Evolutionary conservation across 2,113 vertebrate species (phyloP).

Genomic region (Mormoops blainvillei): DNA sequence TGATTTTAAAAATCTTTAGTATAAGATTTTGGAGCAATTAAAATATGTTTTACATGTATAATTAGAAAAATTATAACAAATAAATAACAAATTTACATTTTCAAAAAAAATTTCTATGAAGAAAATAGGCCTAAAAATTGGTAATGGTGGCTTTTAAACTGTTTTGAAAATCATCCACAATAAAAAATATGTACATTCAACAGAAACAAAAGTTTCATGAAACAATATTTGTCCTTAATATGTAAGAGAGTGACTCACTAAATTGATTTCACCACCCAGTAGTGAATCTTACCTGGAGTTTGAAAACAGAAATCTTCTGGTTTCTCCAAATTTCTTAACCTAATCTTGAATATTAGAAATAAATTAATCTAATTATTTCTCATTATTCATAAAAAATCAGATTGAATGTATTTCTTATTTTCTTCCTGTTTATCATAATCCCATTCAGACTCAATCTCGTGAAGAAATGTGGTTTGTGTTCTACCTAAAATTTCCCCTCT

Average conservation of each 20-base stretch:
- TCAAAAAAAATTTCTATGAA: not conserved
- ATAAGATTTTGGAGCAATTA: not conserved
- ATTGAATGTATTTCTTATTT: not conserved
- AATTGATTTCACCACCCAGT: not conserved
- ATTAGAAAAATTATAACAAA: not conserved
- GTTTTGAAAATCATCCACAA: not conserved
- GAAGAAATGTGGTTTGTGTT: not conserved
- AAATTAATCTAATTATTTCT: not conserved
- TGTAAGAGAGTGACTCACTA: not conserved
- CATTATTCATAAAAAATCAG: not conserved
- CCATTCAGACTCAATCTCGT: not conserved
- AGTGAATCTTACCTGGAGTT: not conserved
- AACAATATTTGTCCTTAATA: not conserved
- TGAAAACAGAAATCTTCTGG: not conserved
- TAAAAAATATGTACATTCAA: not conserved
- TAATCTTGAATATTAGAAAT: not conserved
- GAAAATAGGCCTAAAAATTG: not conserved
- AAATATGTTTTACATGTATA: not conserved
- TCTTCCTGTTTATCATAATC: not conserved
- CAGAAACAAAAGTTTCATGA: not conserved
- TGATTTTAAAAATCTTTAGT: not conserved
- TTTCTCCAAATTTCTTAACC: not conserved
- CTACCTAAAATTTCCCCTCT: not conserved
- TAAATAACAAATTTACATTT: not conserved
- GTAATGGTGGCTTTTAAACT: not conserved